Base-by-base conservation (phyloP, 2,797 vertebrate genomes). In the Clarias fuscus region DNA sequence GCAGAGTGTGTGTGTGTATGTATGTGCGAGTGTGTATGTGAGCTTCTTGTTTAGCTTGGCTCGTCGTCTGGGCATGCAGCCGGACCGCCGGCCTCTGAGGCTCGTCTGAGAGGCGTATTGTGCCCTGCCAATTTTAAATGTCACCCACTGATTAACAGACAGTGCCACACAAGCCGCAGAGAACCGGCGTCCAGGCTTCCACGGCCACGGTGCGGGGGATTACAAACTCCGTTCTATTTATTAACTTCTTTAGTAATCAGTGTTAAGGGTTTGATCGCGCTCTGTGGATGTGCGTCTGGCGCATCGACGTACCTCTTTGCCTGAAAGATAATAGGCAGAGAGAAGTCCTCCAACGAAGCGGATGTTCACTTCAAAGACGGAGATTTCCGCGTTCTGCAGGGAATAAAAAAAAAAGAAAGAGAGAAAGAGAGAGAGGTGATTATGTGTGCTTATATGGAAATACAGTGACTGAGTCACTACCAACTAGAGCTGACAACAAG, bases 321-420 rank as follows among this genome's bases (percentile, higher is more conserved):
- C 98, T 83, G 97, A 98, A 92, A 99, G 96, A 92, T 99, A 99
- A 93, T 99, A 99, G 53, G 98, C 98, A 14, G 98, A 98, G 88
- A 99, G 96, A 0, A 99, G 95, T 86, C 98, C 98, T 89, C 98
- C 98, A 0, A 99, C 97, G 86, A 99, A 99, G 77, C 98, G 97
- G 90, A 99, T 99, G 92, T 99, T 99, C 90, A 99, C 98, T 95
- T 99, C 98, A 92, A 99, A 99, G 90, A 99, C 97, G 0, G 98
- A 99, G 88, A 99, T 96, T 90, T 99, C 98, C 11, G 97, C 96
- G 24, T 99, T 98, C 98, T 99, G 92, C 56, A 37, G 82, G 88
- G 83, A 85, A 37, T 37, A 85, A 59, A 80, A 13, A 82, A 24
- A 76, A 27, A 59, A 70, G 67, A 27, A 59, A 70, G 67, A 59